phyloP scores from a whole-genome alignment of 2,797 vertebrate genomes.

The Chaetodon trifasciatus region DNA sequence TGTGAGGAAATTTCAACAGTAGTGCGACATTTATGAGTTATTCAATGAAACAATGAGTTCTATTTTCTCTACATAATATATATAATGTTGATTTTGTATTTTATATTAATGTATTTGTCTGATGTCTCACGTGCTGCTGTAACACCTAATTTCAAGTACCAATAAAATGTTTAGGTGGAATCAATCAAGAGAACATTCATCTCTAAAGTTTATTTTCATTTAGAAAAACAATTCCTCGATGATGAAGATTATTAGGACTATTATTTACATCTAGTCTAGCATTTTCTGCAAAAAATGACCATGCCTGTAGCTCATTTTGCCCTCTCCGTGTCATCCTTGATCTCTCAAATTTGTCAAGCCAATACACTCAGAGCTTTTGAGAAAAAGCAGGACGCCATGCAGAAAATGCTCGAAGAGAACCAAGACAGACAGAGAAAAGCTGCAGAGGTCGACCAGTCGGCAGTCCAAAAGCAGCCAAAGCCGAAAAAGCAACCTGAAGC shows the following conservation, averaged over 20 bases:
- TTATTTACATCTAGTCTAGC: not conserved
- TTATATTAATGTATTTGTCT: not conserved
- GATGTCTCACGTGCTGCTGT: not conserved
- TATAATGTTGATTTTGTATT: no score
- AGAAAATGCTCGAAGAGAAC: slow-evolving; percentile 55
- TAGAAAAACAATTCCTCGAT: not conserved
- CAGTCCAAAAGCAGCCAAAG: not conserved
- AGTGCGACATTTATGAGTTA: no score
- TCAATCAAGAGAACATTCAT: not conserved
- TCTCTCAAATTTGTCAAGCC: slow-evolving; percentile 36
- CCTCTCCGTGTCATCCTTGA: not conserved
- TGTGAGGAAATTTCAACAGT: no score
- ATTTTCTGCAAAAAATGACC: not conserved
- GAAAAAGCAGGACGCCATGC: slow-evolving; percentile 64
- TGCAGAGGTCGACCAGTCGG: not conserved
- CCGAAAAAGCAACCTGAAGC: not conserved
- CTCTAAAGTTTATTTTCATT: not conserved
- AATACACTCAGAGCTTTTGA: slow-evolving; percentile 42
- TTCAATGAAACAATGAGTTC: no score
- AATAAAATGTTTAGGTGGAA: not conserved
- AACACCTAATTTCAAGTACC: not conserved
- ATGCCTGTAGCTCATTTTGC: not conserved
- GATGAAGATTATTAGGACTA: not conserved
- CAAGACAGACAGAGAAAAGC: not conserved
- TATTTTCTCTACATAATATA: no score